Percentiles rank a stretch among this genome's conserved stretches.
Evolutionary conservation across 2,888 invertebrate genomes (phyloP).

Genomic region (Caradrina kadenii): DNA sequence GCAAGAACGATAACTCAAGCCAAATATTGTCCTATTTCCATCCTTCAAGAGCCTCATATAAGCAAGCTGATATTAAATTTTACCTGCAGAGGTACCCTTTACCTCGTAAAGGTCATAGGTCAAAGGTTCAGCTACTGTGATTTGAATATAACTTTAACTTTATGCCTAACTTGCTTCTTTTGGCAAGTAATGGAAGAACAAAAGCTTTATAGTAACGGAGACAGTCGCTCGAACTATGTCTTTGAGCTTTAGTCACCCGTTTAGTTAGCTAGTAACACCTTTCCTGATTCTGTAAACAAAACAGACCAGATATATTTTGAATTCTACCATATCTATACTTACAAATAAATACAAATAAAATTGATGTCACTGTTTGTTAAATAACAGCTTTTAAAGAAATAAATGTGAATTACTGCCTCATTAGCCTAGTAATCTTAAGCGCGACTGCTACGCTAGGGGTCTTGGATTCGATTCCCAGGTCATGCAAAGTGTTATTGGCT

Average conservation of each 20-base stretch:
- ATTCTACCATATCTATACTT: too few relatives aligned
- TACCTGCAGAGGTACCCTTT: background rate
- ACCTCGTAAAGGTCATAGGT: conserved; percentile 11
- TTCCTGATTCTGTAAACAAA: background rate
- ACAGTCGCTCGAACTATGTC: conserved; percentile 15
- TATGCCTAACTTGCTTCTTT: conserved; percentile 16
- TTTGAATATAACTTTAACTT: conserved; percentile 20
- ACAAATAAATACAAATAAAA: too few relatives aligned
- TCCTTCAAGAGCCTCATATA: background rate
- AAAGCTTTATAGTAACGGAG: conserved; percentile 7
- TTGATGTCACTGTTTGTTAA: too few relatives aligned
- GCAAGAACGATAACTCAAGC: background rate
- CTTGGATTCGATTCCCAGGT: too few relatives aligned
- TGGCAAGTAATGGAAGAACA: conserved; percentile 10
- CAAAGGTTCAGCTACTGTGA: conserved; percentile 11
- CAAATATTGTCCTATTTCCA: conserved; percentile 3
- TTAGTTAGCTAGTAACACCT: background rate
- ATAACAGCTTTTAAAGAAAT: too few relatives aligned
- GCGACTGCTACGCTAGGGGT: too few relatives aligned
- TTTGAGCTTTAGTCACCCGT: background rate
- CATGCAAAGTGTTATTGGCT: too few relatives aligned
- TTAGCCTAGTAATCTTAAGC: too few relatives aligned
- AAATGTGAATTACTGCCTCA: too few relatives aligned
- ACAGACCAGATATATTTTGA: too few relatives aligned
- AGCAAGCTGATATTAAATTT: conserved; percentile 8